Percentiles rank a stretch among this genome's conserved stretches.
These are phyloP conservation scores for Rhea pennata DNA, from an alignment of 2,113 vertebrate species.

Conservation along the genomic window DNA sequence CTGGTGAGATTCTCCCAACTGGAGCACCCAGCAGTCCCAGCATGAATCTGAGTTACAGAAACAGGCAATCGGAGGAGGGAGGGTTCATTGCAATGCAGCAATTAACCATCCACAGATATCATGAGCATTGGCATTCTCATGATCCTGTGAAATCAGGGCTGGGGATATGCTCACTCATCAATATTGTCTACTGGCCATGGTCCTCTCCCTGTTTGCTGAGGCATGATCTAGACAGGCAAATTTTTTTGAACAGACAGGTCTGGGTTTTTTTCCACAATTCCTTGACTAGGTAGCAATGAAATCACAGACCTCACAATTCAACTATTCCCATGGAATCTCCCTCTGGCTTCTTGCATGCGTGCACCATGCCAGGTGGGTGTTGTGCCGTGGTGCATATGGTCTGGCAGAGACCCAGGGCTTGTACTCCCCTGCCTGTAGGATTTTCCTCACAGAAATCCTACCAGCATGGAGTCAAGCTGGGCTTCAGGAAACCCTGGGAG, in stretches of 20 bases:
- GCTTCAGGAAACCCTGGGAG: not conserved
- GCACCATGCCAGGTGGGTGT: not conserved
- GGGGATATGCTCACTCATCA: not conserved
- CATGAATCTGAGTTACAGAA: not conserved
- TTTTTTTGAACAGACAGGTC: not conserved
- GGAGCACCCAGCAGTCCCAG: rapidly evolving
- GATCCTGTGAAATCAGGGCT: not conserved
- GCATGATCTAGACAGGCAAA: not conserved
- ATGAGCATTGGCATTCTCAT: rapidly evolving
- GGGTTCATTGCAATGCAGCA: not conserved
- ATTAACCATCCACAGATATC: rapidly evolving
- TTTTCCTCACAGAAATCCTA: not conserved
- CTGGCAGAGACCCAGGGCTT: not conserved
- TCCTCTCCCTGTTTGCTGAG: not conserved
- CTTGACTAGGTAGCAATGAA: not conserved
- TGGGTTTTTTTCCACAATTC: not conserved
- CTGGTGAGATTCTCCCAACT: not conserved
- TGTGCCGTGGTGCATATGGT: not conserved
- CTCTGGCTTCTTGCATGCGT: rapidly evolving
- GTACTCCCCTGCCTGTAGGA: not conserved
- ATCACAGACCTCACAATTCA: not conserved
- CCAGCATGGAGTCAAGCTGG: not conserved
- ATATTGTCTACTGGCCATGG: too few species aligned
- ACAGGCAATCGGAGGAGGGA: not conserved
- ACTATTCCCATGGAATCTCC: not conserved